Base-by-base conservation (phyloP, 30 jellyfish, hydroid and myxozoan species). In the Hydractinia echinata region DNA sequence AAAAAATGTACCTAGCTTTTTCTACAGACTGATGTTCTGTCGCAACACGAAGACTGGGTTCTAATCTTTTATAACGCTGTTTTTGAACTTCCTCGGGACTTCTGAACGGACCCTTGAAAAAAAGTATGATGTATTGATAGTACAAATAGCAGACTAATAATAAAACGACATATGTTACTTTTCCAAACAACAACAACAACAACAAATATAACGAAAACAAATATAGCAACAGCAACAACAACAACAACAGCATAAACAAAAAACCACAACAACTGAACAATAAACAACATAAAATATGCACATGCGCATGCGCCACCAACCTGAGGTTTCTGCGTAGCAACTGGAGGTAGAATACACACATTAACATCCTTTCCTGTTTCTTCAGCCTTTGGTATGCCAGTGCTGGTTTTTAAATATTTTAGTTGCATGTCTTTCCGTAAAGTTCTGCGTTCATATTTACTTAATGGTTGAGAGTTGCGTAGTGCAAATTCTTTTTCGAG, bases 61-160 rank as follows among this genome's bases (percentile, higher is more conserved):
- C 88, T 13, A 93, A 70, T 70, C 81, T 89, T 72, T 93, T 93
- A 71, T 72, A 76, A 53, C 99, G 85, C 51, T 93, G 99, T 19
- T 87, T 14, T 7, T 56, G 52, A 4, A 93, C 99, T 44, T 84
- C 92, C 15, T 67, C 83, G 4, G 99, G 96, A 51, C 86, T 86
- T 76, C 99, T 66, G 83, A 93, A 93, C 5, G 99, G 99, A 30
- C 99, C 99, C 99, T 93, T 51, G 55, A 66, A 84, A 4, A 10
- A 76, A 15, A 20, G 54, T 10, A 68, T 15, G 14, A 68, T 68
- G 51, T 15, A 39, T 68, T n/a, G 1, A 11, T n/a, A 60, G 18
- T 1, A 66, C 49, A 50, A n/a, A 66, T 0, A 19, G 4, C 76
- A 66, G 76, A 4, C 15, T 13, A 19, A 72, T 1, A 8, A 8